phyloP scores from a whole-genome alignment of 30 jellyfish, hydroid and myxozoan genomes.

The Aurelia sp. region DNA sequence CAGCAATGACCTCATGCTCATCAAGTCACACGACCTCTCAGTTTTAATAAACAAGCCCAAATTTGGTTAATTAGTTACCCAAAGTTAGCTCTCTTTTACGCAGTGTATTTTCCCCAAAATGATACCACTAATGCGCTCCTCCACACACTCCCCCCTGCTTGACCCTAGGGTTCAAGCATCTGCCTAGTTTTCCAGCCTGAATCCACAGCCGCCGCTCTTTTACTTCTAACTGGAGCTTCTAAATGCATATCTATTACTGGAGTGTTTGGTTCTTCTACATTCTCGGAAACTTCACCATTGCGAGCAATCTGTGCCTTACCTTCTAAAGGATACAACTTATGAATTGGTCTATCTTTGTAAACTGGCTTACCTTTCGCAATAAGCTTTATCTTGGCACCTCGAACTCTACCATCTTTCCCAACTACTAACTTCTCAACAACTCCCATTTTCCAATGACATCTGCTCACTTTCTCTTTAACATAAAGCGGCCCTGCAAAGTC shows the following conservation, averaged over 20 bases:
- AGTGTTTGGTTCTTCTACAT: background rate
- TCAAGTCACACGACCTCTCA: too few species aligned
- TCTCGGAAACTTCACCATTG: background rate
- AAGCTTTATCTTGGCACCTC: background rate
- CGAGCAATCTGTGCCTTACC: background rate
- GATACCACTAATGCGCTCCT: background rate
- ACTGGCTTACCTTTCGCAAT: background rate
- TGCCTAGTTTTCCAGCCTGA: constrained; percentile 9
- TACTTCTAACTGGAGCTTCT: background rate
- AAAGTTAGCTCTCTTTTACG: too few species aligned
- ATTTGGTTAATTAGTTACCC: too few species aligned
- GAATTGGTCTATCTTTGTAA: background rate
- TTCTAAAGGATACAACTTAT: background rate
- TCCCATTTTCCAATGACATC: background rate
- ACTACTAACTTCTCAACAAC: background rate
- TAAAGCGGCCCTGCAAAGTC: constrained; percentile 66
- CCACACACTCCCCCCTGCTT: constrained; percentile 29
- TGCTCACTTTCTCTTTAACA: constrained; percentile 6
- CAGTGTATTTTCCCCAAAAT: too few species aligned
- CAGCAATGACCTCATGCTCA: too few species aligned
- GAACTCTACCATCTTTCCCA: background rate
- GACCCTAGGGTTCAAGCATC: background rate
- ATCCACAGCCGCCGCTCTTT: constrained; percentile 13
- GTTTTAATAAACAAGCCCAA: too few species aligned
- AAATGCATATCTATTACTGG: background rate